These are phyloP conservation scores for Hippocampus zosterae DNA, from an alignment of 2,113 vertebrate species.

Conservation along the genomic window DNA sequence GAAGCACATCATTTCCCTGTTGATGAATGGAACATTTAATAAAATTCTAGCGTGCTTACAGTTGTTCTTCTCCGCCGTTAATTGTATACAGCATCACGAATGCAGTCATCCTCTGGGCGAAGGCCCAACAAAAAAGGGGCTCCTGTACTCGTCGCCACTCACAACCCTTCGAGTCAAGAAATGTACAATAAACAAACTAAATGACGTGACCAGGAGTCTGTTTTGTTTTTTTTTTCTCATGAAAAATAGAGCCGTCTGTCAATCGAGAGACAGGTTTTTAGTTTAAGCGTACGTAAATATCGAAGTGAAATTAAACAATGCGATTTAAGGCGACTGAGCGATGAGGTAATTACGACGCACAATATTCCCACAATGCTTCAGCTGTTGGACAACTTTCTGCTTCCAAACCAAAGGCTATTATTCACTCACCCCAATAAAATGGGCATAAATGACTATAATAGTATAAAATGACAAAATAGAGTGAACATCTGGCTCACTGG, in stretches of 20 bases:
- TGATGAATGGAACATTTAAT: conserved; percentile 50
- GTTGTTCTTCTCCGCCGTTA: conserved; percentile 10
- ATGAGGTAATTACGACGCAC: neutral
- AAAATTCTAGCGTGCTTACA: conserved; percentile 32
- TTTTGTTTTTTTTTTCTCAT: neutral
- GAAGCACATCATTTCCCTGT: conserved; percentile 32
- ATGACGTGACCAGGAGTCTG: neutral
- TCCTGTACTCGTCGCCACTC: neutral
- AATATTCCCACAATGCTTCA: neutral
- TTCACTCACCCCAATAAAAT: neutral
- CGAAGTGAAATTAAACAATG: neutral
- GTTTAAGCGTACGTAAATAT: neutral
- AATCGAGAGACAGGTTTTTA: neutral
- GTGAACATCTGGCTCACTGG: neutral
- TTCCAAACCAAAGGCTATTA: neutral
- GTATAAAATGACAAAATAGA: conserved; percentile 2
- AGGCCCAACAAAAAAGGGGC: conserved; percentile 29
- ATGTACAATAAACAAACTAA: too few relatives aligned
- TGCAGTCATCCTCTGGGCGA: conserved; percentile 21
- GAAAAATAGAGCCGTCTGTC: neutral
- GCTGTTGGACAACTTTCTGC: neutral
- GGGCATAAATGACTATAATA: conserved; percentile 1
- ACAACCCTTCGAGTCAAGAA: neutral
- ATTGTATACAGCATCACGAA: conserved; percentile 29
- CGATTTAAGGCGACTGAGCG: neutral